Base-by-base conservation (phyloP, 2,113 vertebrate genomes). In the Baryphthengus martii region DNA sequence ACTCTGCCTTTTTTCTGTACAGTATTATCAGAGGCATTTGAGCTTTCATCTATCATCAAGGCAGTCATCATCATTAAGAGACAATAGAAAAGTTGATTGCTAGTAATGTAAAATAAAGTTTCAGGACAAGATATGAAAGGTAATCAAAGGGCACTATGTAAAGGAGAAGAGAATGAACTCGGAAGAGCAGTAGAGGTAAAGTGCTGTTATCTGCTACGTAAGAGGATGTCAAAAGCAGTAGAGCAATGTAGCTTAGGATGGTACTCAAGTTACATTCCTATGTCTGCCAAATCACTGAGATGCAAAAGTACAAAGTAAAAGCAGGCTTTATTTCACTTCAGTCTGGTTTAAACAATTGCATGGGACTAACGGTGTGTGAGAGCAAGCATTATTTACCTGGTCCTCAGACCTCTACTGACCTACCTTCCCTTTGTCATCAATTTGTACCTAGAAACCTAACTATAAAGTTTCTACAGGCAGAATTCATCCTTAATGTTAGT, bases 1-100 rank as follows among this genome's bases (percentile, higher is more conserved):
- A 2, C 45, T 74, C 58, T 79, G 53, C 65, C 81, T 72, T 89
- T 35, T 50, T 82, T 35, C 85, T 67, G 7, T 49, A 29, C 40
- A 17, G 45, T 85, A 45, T 23, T 90, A 76, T 61, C 72, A 94
- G 88, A 95, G 92, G 49, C 20, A 2, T 90, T 77, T 5, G 21
- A 70, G 50, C 73, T 91, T 84, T 90, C 56, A 26, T 17, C 26
- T 82, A 83, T 92, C 94, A 87, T 80, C 39, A 89, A 89, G 55
- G 65, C 49, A 79, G 80, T n/a, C 89, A 83, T 93, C 73, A 79
- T 55, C 50, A 66, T 86, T 96, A 95, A 71, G 73, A 85, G 71
- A 49, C 76, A 83, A 70, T 33, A 70, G 62, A 95, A 88, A 97
- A 70, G 74, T 58, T 81, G 76, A 71, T 96, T 95, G 65, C 79